Base-by-base conservation (phyloP, 64 coral and sea anemone species). In the Catalaphyllia jardinei region DNA sequence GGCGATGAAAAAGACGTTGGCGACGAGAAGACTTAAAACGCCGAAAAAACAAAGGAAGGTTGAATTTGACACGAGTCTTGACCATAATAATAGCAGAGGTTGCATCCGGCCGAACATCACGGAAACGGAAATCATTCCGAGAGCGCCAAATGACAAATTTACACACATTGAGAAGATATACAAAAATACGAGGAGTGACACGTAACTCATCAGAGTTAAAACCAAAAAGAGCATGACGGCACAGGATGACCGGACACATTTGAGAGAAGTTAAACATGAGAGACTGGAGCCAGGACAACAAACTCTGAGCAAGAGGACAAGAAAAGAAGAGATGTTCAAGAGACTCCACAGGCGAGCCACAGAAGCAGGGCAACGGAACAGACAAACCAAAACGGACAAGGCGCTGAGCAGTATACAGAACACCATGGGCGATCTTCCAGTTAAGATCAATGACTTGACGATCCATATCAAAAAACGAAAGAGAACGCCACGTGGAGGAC, bases 351-450 rank as follows among this genome's bases (percentile, higher is more conserved):
- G 62, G 62, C 0, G 61, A 4, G 4, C 24, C 12, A 10, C 63
- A 79, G 28, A 79, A 79, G 28, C 52, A 60, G 8, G 2, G 1
- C 4, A 22, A 51, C 5, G 2, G 24, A 14, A 60, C 54, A 0
- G 42, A 18, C 51, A 28, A 60, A 29, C 77, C 77, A 29, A 60
- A 79, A 5, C 52, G 59, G 29, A 11, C 2, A 10, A 80, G 60
- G 3, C 33, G 46, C 0, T 63, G 51, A 3, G 42, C 75, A 13
- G 76, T 89, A 19, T 67, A 79, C 0, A 89, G 81, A 57, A 31
- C 54, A 59, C 86, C 71, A 9, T 62, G 52, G 28, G 83, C 29
- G 4, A 73, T 52, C 64, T 77, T 77, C 87, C 87, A 88, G 29
- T 20, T 35, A 0, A 89, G 39, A 61, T 89, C 88, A 29, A 50